Base-by-base conservation (phyloP, 1,140 invertebrate genomes). In the Maconellicoccus hirsutus region DNA sequence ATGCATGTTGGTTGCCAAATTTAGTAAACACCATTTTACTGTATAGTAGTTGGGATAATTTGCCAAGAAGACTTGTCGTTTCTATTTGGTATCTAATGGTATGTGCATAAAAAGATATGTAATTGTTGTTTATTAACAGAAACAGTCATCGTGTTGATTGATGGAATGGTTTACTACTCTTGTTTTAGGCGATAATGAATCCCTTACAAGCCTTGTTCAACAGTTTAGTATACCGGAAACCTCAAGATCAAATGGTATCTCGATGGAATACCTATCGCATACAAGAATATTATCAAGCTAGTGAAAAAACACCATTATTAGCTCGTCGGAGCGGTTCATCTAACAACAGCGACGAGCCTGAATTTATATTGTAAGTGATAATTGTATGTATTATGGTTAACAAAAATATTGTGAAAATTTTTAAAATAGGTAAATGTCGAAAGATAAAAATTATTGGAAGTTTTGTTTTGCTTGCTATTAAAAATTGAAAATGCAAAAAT, bases 171-270 rank as follows among this genome's bases (percentile, higher is more conserved):
- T n/a, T n/a, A n/a, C n/a, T n/a, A n/a, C n/a, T n/a, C n/a, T 16
- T 52, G 16, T 52, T 52, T 69, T 76, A 91, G 90, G 90, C 89
- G 19, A 81, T 89, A 22, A 82, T 88, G 71, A 92, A 92, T 81
- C 90, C 90, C 19, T 82, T 92, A 71, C 90, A 92, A 82, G 89
- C 90, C 16, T 82, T 92, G 70, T 84, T 92, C 22, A 92, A 92
- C 78, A 85, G 85, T 26, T 75, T 91, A 21, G 89, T 92, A 0
- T 92, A 92, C 75, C 22, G 16, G 25, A 66, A 66, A 23, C 61
- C 61, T 3, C 10, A 23, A 4, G 25, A 66, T 25, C 8, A 66
- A 4, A 25, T 25, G 2, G 2, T 25, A 10, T 66, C 22, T 25
- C 10, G 10, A 4, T 66, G 61, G 61, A 66, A 66, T 25, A 16